Percentiles rank a stretch among this genome's conserved stretches.
Conservation (phyloP, 2,888 invertebrate genomes). For the Athrips mouffetella region DNA sequence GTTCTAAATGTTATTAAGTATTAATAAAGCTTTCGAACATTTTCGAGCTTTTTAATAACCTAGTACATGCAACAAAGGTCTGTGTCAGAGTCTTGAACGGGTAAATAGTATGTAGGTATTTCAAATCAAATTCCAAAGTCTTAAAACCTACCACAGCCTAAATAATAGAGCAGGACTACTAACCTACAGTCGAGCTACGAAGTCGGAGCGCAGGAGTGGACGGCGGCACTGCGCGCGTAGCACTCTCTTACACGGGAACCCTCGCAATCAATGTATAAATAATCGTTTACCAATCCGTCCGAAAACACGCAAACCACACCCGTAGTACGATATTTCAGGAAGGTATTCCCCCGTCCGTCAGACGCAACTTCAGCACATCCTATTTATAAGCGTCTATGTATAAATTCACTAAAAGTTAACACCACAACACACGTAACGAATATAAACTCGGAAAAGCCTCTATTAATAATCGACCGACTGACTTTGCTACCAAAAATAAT, state of each 20-base stretch:
- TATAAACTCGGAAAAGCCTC: slow-evolving; percentile 79
- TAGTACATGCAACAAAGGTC: too few relatives aligned
- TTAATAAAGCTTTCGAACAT: too few relatives aligned
- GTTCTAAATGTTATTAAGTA: too few relatives aligned
- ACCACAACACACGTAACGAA: slow-evolving; percentile 79
- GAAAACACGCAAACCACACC: slow-evolving; percentile 74
- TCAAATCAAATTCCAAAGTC: too few relatives aligned
- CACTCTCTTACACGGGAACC: slow-evolving; percentile 44
- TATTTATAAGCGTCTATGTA: slow-evolving; percentile 79
- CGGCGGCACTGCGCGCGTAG: slow-evolving; percentile 24
- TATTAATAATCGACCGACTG: slow-evolving; percentile 80
- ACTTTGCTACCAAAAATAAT: slow-evolving; percentile 80
- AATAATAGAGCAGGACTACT: not conserved
- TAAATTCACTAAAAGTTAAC: slow-evolving; percentile 80
- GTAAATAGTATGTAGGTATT: too few relatives aligned
- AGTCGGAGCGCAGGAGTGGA: slow-evolving; percentile 25
- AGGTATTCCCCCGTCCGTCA: slow-evolving; percentile 79
- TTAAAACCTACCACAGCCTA: not conserved
- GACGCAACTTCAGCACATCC: slow-evolving; percentile 78
- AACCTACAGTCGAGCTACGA: slow-evolving; percentile 26
- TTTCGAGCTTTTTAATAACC: too few relatives aligned
- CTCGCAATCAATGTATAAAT: slow-evolving; percentile 74
- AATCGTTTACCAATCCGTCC: slow-evolving; percentile 77
- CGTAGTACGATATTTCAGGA: slow-evolving; percentile 79
- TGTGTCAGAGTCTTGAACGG: too few relatives aligned